phyloP scores from a whole-genome alignment of 2,113 vertebrate species.

The Bambusicola thoracicus region DNA sequence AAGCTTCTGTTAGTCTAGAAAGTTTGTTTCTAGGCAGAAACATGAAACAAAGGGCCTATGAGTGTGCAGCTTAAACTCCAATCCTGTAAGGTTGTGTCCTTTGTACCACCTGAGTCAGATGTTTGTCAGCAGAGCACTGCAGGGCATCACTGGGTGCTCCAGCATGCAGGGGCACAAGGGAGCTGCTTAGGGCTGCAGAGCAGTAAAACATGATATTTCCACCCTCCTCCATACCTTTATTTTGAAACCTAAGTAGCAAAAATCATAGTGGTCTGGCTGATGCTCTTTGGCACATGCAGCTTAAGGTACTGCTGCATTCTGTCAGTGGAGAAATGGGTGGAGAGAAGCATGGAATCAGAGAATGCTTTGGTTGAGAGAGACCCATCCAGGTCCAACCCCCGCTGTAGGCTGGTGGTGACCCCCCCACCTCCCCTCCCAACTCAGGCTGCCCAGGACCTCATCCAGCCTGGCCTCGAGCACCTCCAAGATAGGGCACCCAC shows the following conservation, averaged over 20 bases:
- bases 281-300: not conserved
- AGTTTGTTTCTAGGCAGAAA: not conserved
- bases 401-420: not conserved
- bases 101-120: rapidly evolving
- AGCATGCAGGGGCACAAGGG: not conserved
- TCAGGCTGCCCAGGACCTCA: not conserved
- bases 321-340: not conserved
- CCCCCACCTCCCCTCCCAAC: too few relatives aligned
- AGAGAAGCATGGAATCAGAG: not conserved
- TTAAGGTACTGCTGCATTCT: not conserved
- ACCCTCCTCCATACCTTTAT: not conserved
- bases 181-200: not conserved
- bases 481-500: not conserved
- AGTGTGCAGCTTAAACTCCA: not conserved
- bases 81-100: not conserved
- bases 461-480: not conserved
- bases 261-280: not conserved
- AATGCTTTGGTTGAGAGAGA: not conserved
- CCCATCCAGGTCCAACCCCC: not conserved
- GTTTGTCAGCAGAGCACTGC: not conserved
- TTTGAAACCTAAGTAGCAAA: not conserved
- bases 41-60: not conserved
- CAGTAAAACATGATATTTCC: not conserved
- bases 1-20: not conserved
- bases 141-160: rapidly evolving